Conservation (phyloP, 2,888 invertebrate species). For the Busseola fusca region DNA sequence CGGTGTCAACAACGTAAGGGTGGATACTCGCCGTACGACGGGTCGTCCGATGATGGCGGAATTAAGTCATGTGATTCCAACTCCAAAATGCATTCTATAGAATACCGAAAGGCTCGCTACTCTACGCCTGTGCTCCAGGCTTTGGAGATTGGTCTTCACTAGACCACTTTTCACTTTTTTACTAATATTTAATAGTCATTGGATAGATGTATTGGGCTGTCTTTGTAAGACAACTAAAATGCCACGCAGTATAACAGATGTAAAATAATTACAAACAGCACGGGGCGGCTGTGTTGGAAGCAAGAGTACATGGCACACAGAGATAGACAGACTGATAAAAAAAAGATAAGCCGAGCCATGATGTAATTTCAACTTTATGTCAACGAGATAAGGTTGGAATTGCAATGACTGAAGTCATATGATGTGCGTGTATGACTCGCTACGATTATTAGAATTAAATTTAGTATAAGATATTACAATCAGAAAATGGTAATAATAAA, state of each 20-base stretch:
- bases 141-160: too few relatives aligned
- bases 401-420: not conserved
- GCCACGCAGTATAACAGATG: slow-evolving; percentile 20
- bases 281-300: slow-evolving; percentile 33
- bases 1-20: too few relatives aligned
- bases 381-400: not conserved
- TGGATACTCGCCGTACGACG: too few relatives aligned
- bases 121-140: too few relatives aligned
- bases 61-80: too few relatives aligned
- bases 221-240: too few relatives aligned
- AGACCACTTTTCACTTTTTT: too few relatives aligned
- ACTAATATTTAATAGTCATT: too few relatives aligned
- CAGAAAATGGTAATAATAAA: not conserved
- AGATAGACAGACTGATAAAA: slow-evolving; percentile 20
- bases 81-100: too few relatives aligned
- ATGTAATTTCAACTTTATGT: not conserved
- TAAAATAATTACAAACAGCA: slow-evolving; percentile 35
- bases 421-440: not conserved
- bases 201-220: too few relatives aligned
- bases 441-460: not conserved
- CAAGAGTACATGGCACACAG: slow-evolving; percentile 59
- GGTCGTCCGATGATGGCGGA: too few relatives aligned
- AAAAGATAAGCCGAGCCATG: not conserved
- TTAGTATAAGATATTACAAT: not conserved
- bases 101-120: too few relatives aligned